Base-by-base conservation (phyloP, 1,140 invertebrate species). In the Triops cancriformis region DNA sequence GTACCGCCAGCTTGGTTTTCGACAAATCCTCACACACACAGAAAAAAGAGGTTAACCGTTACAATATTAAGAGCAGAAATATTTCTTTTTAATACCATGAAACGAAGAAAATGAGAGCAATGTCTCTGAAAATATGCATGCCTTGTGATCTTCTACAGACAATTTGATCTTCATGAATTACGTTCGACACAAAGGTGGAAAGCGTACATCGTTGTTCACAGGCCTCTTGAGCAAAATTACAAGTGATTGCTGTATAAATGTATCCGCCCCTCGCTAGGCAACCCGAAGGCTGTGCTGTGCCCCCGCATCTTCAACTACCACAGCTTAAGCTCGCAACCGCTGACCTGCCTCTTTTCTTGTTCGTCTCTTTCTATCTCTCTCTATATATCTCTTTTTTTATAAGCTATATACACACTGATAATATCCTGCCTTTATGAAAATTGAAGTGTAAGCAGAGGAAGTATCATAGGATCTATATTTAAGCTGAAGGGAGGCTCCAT, bases 401-500 rank as follows among this genome's bases (percentile, higher is more conserved):
- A 1, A 64, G 23, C 51, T 64, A 64, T n/a, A 64, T 64, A 64
- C 51, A 64, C 51, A 64, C 51, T n/a, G 51, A 64, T 64, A 64
- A 64, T 64, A 64, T 64, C n/a, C 51, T 64, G 23, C 51, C 51
- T 64, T 11, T 23, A 64, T 23, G 23, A 64, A 64, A 64, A 64
- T 18, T 23, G 23, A 23, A 64, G 51, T 23, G 51, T 64, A 64
- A 64, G 51, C 18, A n/a, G n/a, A 18, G n/a, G 23, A 64, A 64
- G 18, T n/a, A 64, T 18, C n/a, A 14, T n/a, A 64, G 51, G 51
- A 64, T 64, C n/a, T 64, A 64, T 64, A 64, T 64, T 64, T 64
- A 64, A 64, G 51, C 51, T 64, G 51, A 64, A n/a, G 51, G 51
- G 51, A 64, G 51, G 51, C 51, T 64, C 51, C 51, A 64, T 64